Conservation (phyloP, 2,888 invertebrate genomes). For the Galerucella pusilla region DNA sequence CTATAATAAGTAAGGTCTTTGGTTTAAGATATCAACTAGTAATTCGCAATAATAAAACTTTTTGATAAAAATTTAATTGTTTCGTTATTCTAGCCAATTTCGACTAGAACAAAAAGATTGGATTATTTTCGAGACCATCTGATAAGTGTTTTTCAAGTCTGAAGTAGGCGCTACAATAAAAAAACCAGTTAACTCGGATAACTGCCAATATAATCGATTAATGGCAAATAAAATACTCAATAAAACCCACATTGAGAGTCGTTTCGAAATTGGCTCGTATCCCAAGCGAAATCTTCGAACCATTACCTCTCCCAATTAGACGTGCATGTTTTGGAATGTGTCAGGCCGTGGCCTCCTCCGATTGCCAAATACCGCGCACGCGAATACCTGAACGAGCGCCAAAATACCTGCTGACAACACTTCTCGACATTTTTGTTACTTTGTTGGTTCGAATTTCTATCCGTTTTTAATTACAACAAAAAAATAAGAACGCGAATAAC, state of each 20-base stretch:
- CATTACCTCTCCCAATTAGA: conserved; percentile 57
- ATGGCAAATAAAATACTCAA: conserved; percentile 14
- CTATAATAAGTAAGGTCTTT: too few relatives aligned
- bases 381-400: conserved; percentile 46
- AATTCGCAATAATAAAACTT: too few relatives aligned
- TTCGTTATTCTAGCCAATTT: too few relatives aligned
- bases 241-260: conserved; percentile 9
- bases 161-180: not conserved
- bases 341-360: conserved; percentile 38
- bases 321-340: conserved; percentile 43
- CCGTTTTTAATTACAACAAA: conserved; percentile 1
- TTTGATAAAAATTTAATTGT: too few relatives aligned
- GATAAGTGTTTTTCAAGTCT: not conserved
- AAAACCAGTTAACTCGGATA: conserved; percentile 1
- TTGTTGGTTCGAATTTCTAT: conserved; percentile 16
- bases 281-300: conserved; percentile 46
- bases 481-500: not conserved
- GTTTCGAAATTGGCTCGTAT: conserved; percentile 36
- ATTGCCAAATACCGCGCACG: conserved; percentile 42
- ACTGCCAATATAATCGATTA: conserved; percentile 13
- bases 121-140: not conserved
- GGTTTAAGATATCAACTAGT: too few relatives aligned
- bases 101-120: not conserved
- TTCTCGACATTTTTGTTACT: conserved; percentile 19
- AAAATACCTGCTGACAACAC: conserved; percentile 43